Base-by-base conservation (phyloP, 1,140 invertebrate species). In the Dermatophagoides farinae region DNA sequence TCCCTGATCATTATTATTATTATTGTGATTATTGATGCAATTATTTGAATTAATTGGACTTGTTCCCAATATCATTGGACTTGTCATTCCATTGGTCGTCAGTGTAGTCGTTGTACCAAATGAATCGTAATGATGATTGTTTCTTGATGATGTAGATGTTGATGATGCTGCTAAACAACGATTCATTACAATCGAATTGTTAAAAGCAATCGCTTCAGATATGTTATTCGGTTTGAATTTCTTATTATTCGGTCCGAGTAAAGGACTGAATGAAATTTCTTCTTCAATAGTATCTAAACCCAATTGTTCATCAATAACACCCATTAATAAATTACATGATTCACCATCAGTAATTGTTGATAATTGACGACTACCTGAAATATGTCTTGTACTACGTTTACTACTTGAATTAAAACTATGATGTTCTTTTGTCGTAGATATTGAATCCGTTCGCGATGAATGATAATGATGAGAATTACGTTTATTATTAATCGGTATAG, bases 221-320 rank as follows among this genome's bases (percentile, higher is more conserved):
- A 60, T 49, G 23, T 51, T 47, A 50, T 50, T 31, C 8, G 38
- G 41, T 22, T 38, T 53, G 6, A 23, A 12, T 44, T 39, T 16
- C 6, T 47, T 39, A n/a, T 39, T 23, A 5, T 23, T 59, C 40
- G 50, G 16, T 12, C 10, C 18, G 5, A 64, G 39, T 25, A 64
- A 58, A 37, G 46, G 10, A 23, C 23, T 55, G 47, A 60, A 65
- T 6, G 59, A 63, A 46, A 62, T 64, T 73, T 82, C 81, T 74
- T 86, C 87, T 72, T 88, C 86, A 70, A 85, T 82, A 44, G 81
- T 80, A 68, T 88, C 83, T 61, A 88, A 77, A 44, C 86, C 86
- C 31, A 68, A 20, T 43, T 65, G 43, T 31, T 31, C 31, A 31
- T 31, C 31, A 31, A 31, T 31, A 8, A 31, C 31, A 8, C 31